These are phyloP conservation scores for Drosophila sordidapex DNA, from an alignment of 2,888 invertebrate genomes.

Conservation along the genomic window DNA sequence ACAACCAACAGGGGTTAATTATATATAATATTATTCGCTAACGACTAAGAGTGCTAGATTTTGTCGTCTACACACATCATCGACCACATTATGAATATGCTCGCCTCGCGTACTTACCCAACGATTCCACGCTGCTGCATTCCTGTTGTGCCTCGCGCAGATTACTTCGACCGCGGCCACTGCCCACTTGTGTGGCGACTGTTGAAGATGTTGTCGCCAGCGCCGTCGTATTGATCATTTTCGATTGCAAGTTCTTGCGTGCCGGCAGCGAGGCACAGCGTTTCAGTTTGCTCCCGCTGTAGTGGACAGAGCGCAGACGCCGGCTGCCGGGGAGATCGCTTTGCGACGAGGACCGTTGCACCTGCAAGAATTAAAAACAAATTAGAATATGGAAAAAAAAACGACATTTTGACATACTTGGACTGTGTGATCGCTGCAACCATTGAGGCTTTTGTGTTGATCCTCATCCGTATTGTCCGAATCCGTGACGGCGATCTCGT, in stretches of 20 bases:
- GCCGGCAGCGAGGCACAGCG: conserved; percentile 87
- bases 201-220: conserved; percentile 33
- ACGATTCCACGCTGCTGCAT: conserved; percentile 84
- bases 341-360: conserved; percentile 87
- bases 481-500: conserved; percentile 74
- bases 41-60: conserved; percentile 17
- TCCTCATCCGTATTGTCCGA: conserved; percentile 83
- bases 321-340: conserved; percentile 86
- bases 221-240: conserved; percentile 41
- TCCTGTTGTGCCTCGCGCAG: conserved; percentile 67
- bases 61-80: not conserved
- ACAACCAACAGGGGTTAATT: conserved; percentile 41
- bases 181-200: conserved; percentile 42
- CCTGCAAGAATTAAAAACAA: conserved; percentile 62
- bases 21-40: conserved; percentile 40
- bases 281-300: conserved; percentile 86
- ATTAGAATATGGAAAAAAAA: not conserved
- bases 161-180: conserved; percentile 36
- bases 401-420: conserved; percentile 33
- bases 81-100: not conserved
- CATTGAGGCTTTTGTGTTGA: conserved; percentile 70
- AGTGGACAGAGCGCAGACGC: conserved; percentile 82
- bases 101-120: conserved; percentile 77
- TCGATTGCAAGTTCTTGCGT: conserved; percentile 76
- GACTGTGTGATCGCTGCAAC: conserved; percentile 51